Percentiles rank a stretch among this genome's conserved stretches.
Evolutionary conservation across 1,140 invertebrate species (phyloP).

Genomic region (Pogonomyrmex barbatus): DNA sequence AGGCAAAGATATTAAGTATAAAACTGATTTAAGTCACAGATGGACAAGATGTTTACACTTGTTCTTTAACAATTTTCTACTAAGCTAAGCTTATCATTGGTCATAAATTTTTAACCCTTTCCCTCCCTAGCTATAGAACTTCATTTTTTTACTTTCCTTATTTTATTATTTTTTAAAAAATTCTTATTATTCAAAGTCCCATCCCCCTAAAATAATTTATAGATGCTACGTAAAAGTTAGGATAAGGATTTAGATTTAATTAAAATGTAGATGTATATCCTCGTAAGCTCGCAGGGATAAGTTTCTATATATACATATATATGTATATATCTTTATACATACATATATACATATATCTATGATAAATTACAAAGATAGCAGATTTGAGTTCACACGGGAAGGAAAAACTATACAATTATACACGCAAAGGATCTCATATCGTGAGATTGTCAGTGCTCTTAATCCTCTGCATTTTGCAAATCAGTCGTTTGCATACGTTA

Average conservation of each 20-base stretch:
- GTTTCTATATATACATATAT: not conserved
- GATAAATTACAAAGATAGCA: not conserved
- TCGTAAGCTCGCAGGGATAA: not conserved
- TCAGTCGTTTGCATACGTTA: slow-evolving; percentile 27
- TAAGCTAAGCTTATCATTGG: not conserved
- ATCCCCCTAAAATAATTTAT: not conserved
- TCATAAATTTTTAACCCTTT: not conserved
- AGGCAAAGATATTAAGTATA: not conserved
- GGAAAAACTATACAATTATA: not conserved
- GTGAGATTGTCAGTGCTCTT: slow-evolving; percentile 26
- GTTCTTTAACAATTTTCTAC: not conserved
- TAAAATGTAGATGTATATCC: not conserved
- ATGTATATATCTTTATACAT: slow-evolving; percentile 23
- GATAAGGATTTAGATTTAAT: not conserved
- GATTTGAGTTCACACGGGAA: slow-evolving; percentile 27
- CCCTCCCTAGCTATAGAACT: not conserved
- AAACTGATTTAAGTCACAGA: not conserved
- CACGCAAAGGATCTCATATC: not conserved
- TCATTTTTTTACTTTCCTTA: not conserved
- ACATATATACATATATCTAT: slow-evolving; percentile 20
- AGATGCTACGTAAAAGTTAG: not conserved
- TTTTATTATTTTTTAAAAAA: not conserved
- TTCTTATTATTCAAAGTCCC: not conserved
- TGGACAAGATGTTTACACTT: not conserved
- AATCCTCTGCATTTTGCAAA: slow-evolving; percentile 26